phyloP scores from a whole-genome alignment of 2,113 vertebrate species.

The Xenopus borealis region DNA sequence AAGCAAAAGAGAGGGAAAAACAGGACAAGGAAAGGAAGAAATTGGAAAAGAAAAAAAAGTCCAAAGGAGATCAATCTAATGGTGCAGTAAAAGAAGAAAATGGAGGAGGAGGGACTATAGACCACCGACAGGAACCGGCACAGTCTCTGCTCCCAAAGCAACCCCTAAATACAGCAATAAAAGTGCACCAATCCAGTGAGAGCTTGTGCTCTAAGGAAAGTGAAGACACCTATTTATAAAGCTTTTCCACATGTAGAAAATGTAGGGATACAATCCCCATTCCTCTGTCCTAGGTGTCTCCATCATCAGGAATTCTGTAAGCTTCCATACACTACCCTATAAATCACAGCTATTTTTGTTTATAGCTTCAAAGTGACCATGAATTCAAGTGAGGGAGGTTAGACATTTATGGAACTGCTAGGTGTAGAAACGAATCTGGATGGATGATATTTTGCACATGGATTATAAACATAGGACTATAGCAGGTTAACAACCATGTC shows the following conservation, averaged over 20 bases:
- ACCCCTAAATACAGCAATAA: conserved; percentile 44
- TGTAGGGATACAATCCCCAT: neutral
- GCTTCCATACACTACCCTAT: neutral
- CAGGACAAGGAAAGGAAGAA: conserved; percentile 44
- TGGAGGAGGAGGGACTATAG: conserved; percentile 22
- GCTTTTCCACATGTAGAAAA: conserved; percentile 10
- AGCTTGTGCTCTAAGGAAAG: conserved; percentile 87
- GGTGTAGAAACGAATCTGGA: too few species aligned
- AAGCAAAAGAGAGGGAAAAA: conserved; percentile 35
- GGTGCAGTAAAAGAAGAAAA: conserved; percentile 54
- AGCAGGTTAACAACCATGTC: neutral
- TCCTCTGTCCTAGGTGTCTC: neutral
- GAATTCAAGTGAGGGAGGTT: neutral
- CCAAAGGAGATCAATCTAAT: conserved; percentile 41
- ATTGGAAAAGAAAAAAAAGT: conserved; percentile 40
- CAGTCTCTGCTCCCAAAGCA: conserved; percentile 25
- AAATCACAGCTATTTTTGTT: neutral
- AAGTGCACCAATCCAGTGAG: conserved; percentile 73
- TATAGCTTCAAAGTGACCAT: neutral
- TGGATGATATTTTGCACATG: neutral
- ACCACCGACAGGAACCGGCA: conserved; percentile 33
- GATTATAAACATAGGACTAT: neutral
- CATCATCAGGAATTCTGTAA: conserved; percentile 7
- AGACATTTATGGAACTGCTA: too few species aligned
- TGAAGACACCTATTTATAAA: conserved; percentile 93